Base-by-base conservation (phyloP, 92 coral and sea anemone species). In the Galaxea fascicularis region DNA sequence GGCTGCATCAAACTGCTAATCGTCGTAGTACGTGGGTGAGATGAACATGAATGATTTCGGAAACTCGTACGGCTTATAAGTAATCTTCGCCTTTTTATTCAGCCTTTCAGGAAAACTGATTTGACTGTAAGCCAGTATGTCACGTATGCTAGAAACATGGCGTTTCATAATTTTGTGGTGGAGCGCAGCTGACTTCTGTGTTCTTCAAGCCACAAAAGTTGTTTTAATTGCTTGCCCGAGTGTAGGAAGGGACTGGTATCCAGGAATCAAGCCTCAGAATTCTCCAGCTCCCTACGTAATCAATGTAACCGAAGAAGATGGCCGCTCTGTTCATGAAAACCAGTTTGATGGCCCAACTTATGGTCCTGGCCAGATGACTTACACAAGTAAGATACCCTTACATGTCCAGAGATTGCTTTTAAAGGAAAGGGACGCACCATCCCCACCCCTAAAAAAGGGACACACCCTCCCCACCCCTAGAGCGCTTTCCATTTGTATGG, bases 291-390 rank as follows among this genome's bases (percentile, higher is more conserved):
- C 84, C 51, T 79, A 65, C 7, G 45, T 30, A 4, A 63, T 79
- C 31, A 51, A 67, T 21, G 66, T 79, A 7, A 65, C 76, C n/a
- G 74, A 78, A 51, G 21, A 79, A 66, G 47, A 51, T 30, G 84
- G 84, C 8, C 57, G 76, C 31, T 22, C 58, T 10, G 70, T 28
- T 28, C 28, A 27, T 65, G 44, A 28, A 4, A 6, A 49, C 56
- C 47, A 54, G 13, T 10, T 3, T 24, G 8, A 11, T 15, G 44
- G 79, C 28, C 62, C 65, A 28, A 20, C 12, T 27, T 65, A 65
- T 15, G 70, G 70, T 5, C 70, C 70, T 13, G n/a, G 46, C 13
- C 70, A 65, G 70, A 8, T 4, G 66, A 65, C 70, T 31, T 28
- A 65, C n/a, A 65, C 70, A 27, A 65, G 79, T 54, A 31, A 59